Conservation (phyloP, 2,888 invertebrate genomes). For the Galerucella calmariensis region DNA sequence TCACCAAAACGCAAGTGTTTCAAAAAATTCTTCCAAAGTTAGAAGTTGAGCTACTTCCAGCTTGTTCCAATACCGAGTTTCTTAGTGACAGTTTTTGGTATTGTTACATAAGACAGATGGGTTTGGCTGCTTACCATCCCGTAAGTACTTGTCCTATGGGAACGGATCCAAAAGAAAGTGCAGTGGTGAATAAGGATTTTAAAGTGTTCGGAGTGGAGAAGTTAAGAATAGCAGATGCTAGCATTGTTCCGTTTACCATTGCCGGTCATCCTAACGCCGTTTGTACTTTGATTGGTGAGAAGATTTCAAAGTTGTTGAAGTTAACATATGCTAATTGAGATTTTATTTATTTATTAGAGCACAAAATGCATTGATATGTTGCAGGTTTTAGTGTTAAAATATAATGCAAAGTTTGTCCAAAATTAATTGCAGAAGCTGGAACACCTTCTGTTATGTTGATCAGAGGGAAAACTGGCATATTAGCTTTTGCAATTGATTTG, state of each 20-base stretch:
- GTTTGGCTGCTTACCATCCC: slow-evolving; percentile 10
- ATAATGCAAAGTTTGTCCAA: too few relatives aligned
- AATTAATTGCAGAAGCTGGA: too few relatives aligned
- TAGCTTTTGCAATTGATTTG: too few relatives aligned
- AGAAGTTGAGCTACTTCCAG: slow-evolving; percentile 41
- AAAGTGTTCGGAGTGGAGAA: slow-evolving; percentile 70
- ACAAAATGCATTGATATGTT: too few relatives aligned
- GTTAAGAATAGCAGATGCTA: slow-evolving; percentile 74
- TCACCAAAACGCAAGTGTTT: slow-evolving; percentile 67
- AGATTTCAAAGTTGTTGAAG: slow-evolving; percentile 68
- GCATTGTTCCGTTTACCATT: slow-evolving; percentile 72
- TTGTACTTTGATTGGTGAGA: slow-evolving; percentile 76
- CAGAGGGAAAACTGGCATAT: too few relatives aligned
- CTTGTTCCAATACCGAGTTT: slow-evolving; percentile 65
- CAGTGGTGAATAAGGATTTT: slow-evolving; percentile 72
- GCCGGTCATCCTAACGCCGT: slow-evolving; percentile 77
- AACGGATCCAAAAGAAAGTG: slow-evolving; percentile 67
- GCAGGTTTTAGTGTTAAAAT: too few relatives aligned
- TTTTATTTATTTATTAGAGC: too few relatives aligned
- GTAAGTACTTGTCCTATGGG: slow-evolving; percentile 67
- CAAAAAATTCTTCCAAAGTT: slow-evolving; percentile 65
- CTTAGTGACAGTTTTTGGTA: slow-evolving; percentile 76
- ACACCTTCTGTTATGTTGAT: too few relatives aligned
- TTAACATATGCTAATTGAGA: background rate
- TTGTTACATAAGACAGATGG: slow-evolving; percentile 67